phyloP scores from a whole-genome alignment of 2,797 vertebrate genomes.

The Natrix natrix region DNA sequence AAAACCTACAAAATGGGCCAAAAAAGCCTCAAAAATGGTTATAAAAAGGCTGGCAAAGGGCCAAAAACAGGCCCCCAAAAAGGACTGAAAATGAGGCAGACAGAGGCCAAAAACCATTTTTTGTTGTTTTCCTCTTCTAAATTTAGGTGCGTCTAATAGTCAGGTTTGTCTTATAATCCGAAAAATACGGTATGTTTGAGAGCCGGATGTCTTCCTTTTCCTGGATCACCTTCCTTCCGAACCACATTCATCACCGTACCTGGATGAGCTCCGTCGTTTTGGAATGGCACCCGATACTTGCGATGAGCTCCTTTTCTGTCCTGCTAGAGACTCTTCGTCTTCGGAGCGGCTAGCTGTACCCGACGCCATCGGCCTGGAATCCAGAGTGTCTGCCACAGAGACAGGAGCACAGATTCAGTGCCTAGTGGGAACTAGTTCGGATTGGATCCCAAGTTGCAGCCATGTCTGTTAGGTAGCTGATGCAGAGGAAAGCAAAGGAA shows the following conservation, averaged over 20 bases:
- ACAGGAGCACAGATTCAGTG: neutral
- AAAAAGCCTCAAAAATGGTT: too few species aligned
- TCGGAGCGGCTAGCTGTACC: conserved; percentile 87
- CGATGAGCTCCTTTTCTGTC: conserved; percentile 83
- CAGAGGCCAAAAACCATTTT: too few species aligned
- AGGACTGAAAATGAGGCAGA: too few species aligned
- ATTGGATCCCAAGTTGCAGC: neutral
- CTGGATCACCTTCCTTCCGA: neutral
- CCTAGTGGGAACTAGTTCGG: neutral
- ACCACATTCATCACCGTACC: conserved; percentile 68
- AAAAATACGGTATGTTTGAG: too few species aligned
- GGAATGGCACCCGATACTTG: conserved; percentile 85
- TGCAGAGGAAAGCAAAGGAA: neutral
- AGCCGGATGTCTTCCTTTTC: neutral
- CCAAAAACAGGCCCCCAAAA: too few species aligned
- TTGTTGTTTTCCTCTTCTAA: too few species aligned
- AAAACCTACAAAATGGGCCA: too few species aligned
- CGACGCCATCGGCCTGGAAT: conserved; percentile 77
- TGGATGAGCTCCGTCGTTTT: conserved; percentile 93
- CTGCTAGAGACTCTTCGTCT: conserved; percentile 85
- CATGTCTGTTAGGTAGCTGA: neutral
- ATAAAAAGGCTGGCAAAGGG: too few species aligned
- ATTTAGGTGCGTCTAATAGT: too few species aligned
- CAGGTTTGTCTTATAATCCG: too few species aligned
- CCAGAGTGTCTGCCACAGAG: conserved; percentile 48